Evolutionary conservation across 2,888 invertebrate species (phyloP).

Genomic region (Nephrocerus scutellatus): DNA sequence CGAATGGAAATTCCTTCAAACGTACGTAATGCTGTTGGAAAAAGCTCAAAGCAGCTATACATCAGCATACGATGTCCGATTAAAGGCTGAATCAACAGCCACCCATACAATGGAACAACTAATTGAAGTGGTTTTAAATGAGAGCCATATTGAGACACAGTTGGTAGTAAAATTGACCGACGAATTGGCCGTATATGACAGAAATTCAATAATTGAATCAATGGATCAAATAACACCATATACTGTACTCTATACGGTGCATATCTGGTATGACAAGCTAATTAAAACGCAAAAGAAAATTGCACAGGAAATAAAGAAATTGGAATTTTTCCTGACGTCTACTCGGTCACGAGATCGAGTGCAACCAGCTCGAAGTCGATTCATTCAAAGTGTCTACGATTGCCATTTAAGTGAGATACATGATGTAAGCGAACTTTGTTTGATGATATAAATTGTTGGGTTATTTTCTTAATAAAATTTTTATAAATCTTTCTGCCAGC

Average conservation of each 20-base stretch:
- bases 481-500: too few species aligned
- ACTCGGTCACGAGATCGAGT: slow-evolving; percentile 29
- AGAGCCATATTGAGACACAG: slow-evolving; percentile 16
- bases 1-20: slow-evolving; percentile 53
- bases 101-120: slow-evolving; percentile 19
- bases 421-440: slow-evolving; percentile 22
- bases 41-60: slow-evolving; percentile 21
- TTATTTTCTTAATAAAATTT: background rate
- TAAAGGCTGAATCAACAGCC: slow-evolving; percentile 9
- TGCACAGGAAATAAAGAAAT: slow-evolving; percentile 25
- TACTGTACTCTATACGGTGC: slow-evolving; percentile 29
- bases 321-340: slow-evolving; percentile 30
- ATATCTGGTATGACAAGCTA: slow-evolving; percentile 35
- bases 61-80: background rate
- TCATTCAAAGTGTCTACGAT: slow-evolving; percentile 32
- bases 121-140: slow-evolving; percentile 16
- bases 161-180: slow-evolving; percentile 34
- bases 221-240: slow-evolving; percentile 21
- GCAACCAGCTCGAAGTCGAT: slow-evolving; percentile 19
- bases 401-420: slow-evolving; percentile 41
- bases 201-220: slow-evolving; percentile 18
- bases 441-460: background rate
- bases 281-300: slow-evolving; percentile 21
- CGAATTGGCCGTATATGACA: slow-evolving; percentile 26
- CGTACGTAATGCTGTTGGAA: slow-evolving; percentile 29